Evolutionary conservation across 2,113 vertebrate species (phyloP), one percentile per base, ranked within the genome.

Genomic region (Mobula hypostoma): DNA sequence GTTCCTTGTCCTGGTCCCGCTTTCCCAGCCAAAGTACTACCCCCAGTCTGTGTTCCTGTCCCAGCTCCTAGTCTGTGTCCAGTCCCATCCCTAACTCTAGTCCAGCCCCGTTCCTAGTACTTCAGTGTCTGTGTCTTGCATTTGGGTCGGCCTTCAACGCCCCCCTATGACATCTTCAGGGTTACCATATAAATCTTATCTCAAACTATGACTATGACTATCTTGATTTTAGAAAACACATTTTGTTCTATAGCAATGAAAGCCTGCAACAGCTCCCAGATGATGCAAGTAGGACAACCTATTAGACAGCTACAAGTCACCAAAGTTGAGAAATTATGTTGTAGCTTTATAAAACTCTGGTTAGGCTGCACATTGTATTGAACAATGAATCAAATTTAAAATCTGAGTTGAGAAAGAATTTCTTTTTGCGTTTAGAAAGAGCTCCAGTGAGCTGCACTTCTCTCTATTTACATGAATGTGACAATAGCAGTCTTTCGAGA

Each of bases 321-420:
- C 48, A 48, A 48, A 48, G 48, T 48, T 48, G 48, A 48, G 48
- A 48, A 48, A 48, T 48, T 48, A 48, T 48, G 48, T 48, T 48
- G 48, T 48, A 48, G 48, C 48, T 48, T 48, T 48, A 48, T 1
- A 48, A 48, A 48, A 48, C 48, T 48, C 48, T 48, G 48, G 3
- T 48, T 48, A 48, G 48, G 1, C 48, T 48, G 48, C 48, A 48
- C 48, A 48, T 48, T 48, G 48, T 4, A 48, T 48, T 93, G 40
- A 93, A 93, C 68, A 27, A 9, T 8, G 68, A 56, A 12, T 27
- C 19, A 93, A 93, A 74, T 74, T 93, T 93, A 76, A 93, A 93
- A 21, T 24, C 70, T 56, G 32, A 48, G 48, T 76, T 93, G 68
- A 74, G 68, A 74, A 48, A 32, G 68, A 48, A 48, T 48, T 48